Evolutionary conservation across 2,113 vertebrate genomes (phyloP), one percentile per base, ranked within the genome.

Genomic region (Callocephalon fimbriatum): DNA sequence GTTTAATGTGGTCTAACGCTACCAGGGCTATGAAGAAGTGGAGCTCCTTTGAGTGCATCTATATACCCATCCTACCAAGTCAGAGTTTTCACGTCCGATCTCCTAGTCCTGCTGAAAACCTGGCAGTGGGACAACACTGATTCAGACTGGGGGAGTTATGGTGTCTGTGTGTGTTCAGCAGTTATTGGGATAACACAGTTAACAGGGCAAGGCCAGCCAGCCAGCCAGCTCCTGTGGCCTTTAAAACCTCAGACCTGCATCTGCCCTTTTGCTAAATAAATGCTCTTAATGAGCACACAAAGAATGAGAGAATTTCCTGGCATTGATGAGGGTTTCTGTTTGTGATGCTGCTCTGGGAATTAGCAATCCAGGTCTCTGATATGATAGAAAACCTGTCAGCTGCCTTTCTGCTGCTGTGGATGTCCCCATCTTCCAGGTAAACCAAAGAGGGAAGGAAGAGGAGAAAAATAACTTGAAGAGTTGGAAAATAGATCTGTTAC

Each of bases 31-130:
- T 56, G 42, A 90, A 32, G 38, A 63, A 47, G 27, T 17, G 67
- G 70, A 86, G 54, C 6, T 58, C 15, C 31, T 78, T 63, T 71
- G 68, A 40, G n/a, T 15, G 12, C 22, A 12, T 20, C 59, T 25
- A 0, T 7, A 7, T 14, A 15, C 17, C 9, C 42, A 45, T 12
- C 20, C 22, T 54, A 12, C 31, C n/a, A n/a, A 5, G 3, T n/a
- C 59, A 23, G 44, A 67, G 26, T 18, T 58, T 58, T 74, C 40
- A 23, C 1, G 0, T 8, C 45, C 12, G 21, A 12, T 63, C 9
- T 77, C 40, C 54, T 71, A 61, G 31, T 56, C 42, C 40, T 67
- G 51, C 54, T 45, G 67, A 15, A 73, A 76, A 73, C 53, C 77
- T 45, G 59, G 61, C 59, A 50, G 9, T 35, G 66, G n/a, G 38